phyloP scores from a whole-genome alignment of 2,888 invertebrate genomes.

The Oscheius sp. region DNA sequence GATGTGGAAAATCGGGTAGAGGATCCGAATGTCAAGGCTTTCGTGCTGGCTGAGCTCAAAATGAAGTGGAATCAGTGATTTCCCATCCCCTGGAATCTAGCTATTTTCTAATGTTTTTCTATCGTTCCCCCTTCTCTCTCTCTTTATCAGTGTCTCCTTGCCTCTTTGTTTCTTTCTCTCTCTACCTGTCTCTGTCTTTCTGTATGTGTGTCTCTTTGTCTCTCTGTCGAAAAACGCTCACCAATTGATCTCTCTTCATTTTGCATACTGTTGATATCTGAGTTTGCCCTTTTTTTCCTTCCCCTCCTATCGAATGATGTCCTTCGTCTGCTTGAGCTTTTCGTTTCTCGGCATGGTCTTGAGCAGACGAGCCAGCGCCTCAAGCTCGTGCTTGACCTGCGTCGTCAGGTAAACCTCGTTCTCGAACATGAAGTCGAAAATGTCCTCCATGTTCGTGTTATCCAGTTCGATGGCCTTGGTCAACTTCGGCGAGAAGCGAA shows the following conservation, averaged over 20 bases:
- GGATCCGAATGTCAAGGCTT: conserved; percentile 32
- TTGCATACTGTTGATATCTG: too few relatives aligned
- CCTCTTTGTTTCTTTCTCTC: neutral
- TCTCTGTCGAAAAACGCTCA: too few relatives aligned
- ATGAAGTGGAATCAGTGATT: conserved; percentile 23
- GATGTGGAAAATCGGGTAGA: conserved; percentile 22
- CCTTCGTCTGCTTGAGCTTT: too few relatives aligned
- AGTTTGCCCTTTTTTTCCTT: too few relatives aligned
- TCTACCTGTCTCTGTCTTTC: neutral
- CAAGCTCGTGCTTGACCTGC: conserved; percentile 41
- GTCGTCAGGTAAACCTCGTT: conserved; percentile 49
- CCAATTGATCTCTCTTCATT: too few relatives aligned
- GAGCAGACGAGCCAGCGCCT: conserved; percentile 44
- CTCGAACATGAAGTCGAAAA: conserved; percentile 49
- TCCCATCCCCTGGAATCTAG: neutral
- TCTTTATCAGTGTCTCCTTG: neutral
- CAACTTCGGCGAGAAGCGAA: conserved; percentile 85
- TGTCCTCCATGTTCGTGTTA: conserved; percentile 79
- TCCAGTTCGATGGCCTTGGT: conserved; percentile 89
- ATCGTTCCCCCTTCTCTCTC: neutral
- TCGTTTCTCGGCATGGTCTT: conserved; percentile 50
- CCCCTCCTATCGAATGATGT: too few relatives aligned
- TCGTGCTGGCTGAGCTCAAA: conserved; percentile 33
- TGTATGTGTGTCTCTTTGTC: neutral
- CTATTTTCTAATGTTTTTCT: neutral